A percentile compares a stretch with the other conserved stretches of the same genome.
Evolutionary conservation across 2,113 vertebrate genomes (phyloP).

Genomic region (Limnothrissa miodon): DNA sequence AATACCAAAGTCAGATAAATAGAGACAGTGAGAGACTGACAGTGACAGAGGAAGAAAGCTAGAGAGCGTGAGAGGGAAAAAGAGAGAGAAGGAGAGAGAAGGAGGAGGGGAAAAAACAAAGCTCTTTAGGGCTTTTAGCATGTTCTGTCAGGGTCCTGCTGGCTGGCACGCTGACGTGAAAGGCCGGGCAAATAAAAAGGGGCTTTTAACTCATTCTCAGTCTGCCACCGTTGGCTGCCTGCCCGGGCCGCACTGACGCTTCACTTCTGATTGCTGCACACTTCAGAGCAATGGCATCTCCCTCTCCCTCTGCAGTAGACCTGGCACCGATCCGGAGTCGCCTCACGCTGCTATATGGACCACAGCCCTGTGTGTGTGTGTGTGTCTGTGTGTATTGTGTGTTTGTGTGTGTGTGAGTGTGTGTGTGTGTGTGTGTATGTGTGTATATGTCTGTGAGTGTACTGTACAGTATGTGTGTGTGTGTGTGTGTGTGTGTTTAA

Average conservation of each 20-base stretch:
- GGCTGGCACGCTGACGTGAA: not conserved
- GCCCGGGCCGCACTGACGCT: not conserved
- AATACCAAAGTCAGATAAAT: not conserved
- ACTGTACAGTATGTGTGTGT: too few relatives aligned
- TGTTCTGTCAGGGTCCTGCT: not conserved
- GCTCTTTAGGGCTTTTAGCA: not conserved
- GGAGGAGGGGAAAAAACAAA: not conserved
- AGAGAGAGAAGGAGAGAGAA: not conserved
- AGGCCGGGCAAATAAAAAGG: constrained; percentile 1
- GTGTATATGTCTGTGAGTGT: too few relatives aligned
- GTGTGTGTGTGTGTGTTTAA: too few relatives aligned
- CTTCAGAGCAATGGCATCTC: constrained; percentile 16
- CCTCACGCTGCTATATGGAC: not conserved
- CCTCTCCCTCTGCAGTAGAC: not conserved
- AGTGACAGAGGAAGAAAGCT: not conserved
- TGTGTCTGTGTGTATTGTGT: too few relatives aligned
- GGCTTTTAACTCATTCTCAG: constrained; percentile 27
- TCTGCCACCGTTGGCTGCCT: constrained; percentile 16
- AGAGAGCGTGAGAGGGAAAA: not conserved
- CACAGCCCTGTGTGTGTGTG: not conserved
- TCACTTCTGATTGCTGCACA: constrained; percentile 22
- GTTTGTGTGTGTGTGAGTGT: too few relatives aligned
- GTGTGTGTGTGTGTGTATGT: too few relatives aligned
- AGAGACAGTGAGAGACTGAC: not conserved
- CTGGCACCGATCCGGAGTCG: not conserved